A percentile compares a stretch with the other conserved stretches of the same genome.
phyloP scores from a whole-genome alignment of 2,888 invertebrate genomes.

The Pelosia muscerda region DNA sequence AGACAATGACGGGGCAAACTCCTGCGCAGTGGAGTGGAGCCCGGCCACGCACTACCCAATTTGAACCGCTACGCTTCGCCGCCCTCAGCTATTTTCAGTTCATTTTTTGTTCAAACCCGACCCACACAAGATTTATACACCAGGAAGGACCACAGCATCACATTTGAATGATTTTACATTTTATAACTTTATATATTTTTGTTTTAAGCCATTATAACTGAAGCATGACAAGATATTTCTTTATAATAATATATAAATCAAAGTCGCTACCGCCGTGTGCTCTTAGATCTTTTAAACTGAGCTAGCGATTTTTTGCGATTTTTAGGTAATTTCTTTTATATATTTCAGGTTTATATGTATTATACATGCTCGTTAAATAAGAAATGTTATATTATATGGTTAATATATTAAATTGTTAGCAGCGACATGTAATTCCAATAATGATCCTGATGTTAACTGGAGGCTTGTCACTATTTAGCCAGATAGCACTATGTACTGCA shows the following conservation, averaged over 20 bases:
- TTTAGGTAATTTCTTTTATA: not conserved
- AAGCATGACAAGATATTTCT: not conserved
- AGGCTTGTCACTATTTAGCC: slow-evolving; percentile 1
- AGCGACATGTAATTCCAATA: too few relatives aligned
- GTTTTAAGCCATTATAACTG: slow-evolving; percentile 5
- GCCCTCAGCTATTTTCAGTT: slow-evolving; percentile 67
- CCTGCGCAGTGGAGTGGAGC: slow-evolving; percentile 71
- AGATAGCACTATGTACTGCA: not conserved
- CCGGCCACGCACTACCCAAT: slow-evolving; percentile 64
- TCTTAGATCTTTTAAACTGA: not conserved
- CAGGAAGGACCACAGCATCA: slow-evolving; percentile 35
- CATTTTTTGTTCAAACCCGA: slow-evolving; percentile 55
- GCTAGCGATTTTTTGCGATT: not conserved
- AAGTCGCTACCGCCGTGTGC: not conserved
- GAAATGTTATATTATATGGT: too few relatives aligned
- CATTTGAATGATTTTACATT: slow-evolving; percentile 36
- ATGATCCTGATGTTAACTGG: not conserved
- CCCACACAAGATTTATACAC: slow-evolving; percentile 40
- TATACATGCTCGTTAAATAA: too few relatives aligned
- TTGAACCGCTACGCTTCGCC: slow-evolving; percentile 66
- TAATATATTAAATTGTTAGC: too few relatives aligned
- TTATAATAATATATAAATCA: slow-evolving; percentile 2
- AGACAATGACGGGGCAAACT: slow-evolving; percentile 69
- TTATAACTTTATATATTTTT: slow-evolving; percentile 24
- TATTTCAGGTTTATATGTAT: too few relatives aligned